phyloP scores from a whole-genome alignment of 64 coral and sea anemone species.

The Catalaphyllia jardinei region DNA sequence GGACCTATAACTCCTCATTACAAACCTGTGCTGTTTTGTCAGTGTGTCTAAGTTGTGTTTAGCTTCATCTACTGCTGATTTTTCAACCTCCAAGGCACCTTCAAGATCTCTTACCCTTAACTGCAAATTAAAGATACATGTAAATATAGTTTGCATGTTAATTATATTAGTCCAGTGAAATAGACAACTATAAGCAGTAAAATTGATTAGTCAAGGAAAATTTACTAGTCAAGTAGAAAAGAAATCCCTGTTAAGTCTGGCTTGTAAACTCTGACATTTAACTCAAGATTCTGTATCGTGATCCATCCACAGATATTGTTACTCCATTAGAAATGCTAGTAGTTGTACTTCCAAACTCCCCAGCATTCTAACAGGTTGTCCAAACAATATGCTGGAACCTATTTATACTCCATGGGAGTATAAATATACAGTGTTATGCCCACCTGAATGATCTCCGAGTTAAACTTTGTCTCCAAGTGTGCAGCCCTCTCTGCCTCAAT shows the following conservation, averaged over 20 bases:
- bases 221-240: neutral
- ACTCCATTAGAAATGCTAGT: too few relatives aligned
- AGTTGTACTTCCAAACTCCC: too few relatives aligned
- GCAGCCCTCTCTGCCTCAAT: conserved; percentile 92
- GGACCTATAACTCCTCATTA: neutral
- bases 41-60: conserved; percentile 79
- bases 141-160: neutral
- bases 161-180: too few relatives aligned
- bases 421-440: neutral
- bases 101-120: conserved; percentile 94
- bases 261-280: too few relatives aligned
- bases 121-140: conserved; percentile 24
- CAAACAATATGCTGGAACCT: too few relatives aligned
- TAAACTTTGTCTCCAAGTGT: conserved; percentile 89
- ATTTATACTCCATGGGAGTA: neutral
- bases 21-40: conserved; percentile 90
- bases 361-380: too few relatives aligned
- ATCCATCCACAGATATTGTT: too few relatives aligned
- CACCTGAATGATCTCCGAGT: conserved; percentile 89
- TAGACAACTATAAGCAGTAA: too few relatives aligned
- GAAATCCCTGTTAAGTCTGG: too few relatives aligned
- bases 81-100: conserved; percentile 92
- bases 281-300: too few relatives aligned
- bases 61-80: conserved; percentile 85
- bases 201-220: neutral